Percentiles rank a stretch among this genome's conserved stretches.
These are phyloP conservation scores for Cosmopolites sordidus DNA, from an alignment of 2,888 invertebrate species.

Conservation along the genomic window DNA sequence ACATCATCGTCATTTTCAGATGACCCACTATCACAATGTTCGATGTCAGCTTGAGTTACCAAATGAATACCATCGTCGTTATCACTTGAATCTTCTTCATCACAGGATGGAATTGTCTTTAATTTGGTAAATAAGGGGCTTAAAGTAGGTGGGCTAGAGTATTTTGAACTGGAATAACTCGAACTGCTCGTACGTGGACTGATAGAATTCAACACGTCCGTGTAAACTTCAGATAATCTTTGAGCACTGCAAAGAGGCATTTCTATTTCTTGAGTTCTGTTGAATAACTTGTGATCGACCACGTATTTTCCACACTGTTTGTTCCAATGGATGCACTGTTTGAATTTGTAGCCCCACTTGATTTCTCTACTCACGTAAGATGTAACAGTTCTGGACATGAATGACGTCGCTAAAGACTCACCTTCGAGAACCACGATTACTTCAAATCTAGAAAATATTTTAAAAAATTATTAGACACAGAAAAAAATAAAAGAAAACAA, in stretches of 20 bases:
- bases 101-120: conserved; percentile 3
- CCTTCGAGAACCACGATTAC: conserved; percentile 80
- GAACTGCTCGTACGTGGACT: conserved; percentile 5
- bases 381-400: conserved; percentile 66
- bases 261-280: conserved; percentile 61
- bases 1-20: conserved; percentile 20
- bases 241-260: conserved; percentile 85
- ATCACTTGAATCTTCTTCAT: conserved; percentile 3
- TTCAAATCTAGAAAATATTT: no score
- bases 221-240: conserved; percentile 67
- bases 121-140: conserved; percentile 3
- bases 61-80: conserved; percentile 15
- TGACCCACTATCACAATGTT: conserved; percentile 10
- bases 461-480: no score
- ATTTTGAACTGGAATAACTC: conserved; percentile 13
- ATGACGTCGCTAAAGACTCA: conserved; percentile 71
- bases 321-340: conserved; percentile 51
- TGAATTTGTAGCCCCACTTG: conserved; percentile 78
- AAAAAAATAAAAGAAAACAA: no score
- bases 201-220: conserved; percentile 17
- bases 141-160: conserved; percentile 21
- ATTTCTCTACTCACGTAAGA: conserved; percentile 79
- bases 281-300: conserved; percentile 61
- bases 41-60: conserved; percentile 2
- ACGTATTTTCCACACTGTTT: conserved; percentile 55